Percentiles rank a stretch among this genome's conserved stretches.
phyloP scores from a whole-genome alignment of 2,113 vertebrate genomes.

The Perccottus glenii region DNA sequence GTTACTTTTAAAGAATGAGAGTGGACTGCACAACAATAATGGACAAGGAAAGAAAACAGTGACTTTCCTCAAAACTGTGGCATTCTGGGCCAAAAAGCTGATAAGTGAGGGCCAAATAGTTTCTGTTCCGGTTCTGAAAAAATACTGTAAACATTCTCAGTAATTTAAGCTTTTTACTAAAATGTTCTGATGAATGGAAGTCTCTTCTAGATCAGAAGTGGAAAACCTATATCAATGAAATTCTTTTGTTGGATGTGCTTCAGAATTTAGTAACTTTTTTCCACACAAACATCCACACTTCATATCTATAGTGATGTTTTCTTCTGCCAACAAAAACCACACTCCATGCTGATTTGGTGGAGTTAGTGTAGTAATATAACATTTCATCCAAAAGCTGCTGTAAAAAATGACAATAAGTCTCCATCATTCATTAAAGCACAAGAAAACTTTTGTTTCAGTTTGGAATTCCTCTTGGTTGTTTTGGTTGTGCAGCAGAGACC shows the following conservation, averaged over 20 bases:
- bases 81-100: constrained; percentile 63
- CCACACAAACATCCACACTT: no score
- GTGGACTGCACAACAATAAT: constrained; percentile 48
- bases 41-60: constrained; percentile 76
- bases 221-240: no score
- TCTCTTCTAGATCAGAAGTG: no score
- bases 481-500: constrained; percentile 24
- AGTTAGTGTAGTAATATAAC: constrained; percentile 1
- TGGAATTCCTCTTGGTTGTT: constrained; percentile 33
- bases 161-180: no score
- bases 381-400: constrained; percentile 21
- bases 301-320: neutral
- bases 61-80: constrained; percentile 70
- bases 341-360: no score
- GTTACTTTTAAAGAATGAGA: constrained; percentile 64
- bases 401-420: neutral
- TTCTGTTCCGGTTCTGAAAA: constrained; percentile 35
- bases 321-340: no score
- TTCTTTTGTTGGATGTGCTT: no score
- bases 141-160: constrained; percentile 59
- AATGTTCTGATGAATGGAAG: no score
- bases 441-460: constrained; percentile 27
- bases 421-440: constrained; percentile 32
- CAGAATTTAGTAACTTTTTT: no score
- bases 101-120: constrained; percentile 56